Conservation (phyloP, 2,113 vertebrate genomes). For the Ploceus nigricollis region DNA sequence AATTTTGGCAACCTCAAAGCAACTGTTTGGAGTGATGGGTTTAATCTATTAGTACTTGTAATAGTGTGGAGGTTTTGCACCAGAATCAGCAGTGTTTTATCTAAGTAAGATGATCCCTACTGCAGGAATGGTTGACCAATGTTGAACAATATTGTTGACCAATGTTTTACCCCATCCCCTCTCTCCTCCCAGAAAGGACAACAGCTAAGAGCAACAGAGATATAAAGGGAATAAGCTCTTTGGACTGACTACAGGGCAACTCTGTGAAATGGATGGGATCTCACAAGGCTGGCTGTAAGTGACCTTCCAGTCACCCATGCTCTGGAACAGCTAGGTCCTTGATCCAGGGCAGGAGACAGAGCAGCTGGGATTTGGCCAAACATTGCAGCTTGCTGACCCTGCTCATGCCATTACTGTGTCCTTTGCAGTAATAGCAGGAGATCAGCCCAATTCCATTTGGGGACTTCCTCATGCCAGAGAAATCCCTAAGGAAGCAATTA, state of each 20-base stretch:
- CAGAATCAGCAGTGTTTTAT: neutral
- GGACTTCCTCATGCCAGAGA: neutral
- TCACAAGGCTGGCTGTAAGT: neutral
- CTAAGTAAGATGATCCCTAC: neutral
- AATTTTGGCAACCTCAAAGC: neutral
- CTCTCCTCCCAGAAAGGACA: neutral
- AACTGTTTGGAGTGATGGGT: neutral
- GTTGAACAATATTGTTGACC: neutral
- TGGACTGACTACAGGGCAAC: neutral
- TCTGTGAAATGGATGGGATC: neutral
- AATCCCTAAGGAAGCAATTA: slow-evolving; percentile 35
- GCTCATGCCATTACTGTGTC: neutral
- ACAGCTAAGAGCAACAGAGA: neutral
- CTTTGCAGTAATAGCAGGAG: neutral
- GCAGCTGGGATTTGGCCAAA: neutral
- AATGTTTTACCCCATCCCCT: neutral
- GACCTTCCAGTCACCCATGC: neutral
- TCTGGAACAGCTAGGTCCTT: neutral
- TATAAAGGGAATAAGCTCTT: neutral
- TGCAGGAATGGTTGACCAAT: neutral
- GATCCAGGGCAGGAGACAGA: neutral
- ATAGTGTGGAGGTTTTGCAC: neutral
- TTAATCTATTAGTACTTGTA: neutral
- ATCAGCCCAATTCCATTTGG: neutral
- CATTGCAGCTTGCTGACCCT: neutral